Evolutionary conservation across 2,888 invertebrate genomes (phyloP), one percentile per base, ranked within the genome.

Genomic region (Empis livida): DNA sequence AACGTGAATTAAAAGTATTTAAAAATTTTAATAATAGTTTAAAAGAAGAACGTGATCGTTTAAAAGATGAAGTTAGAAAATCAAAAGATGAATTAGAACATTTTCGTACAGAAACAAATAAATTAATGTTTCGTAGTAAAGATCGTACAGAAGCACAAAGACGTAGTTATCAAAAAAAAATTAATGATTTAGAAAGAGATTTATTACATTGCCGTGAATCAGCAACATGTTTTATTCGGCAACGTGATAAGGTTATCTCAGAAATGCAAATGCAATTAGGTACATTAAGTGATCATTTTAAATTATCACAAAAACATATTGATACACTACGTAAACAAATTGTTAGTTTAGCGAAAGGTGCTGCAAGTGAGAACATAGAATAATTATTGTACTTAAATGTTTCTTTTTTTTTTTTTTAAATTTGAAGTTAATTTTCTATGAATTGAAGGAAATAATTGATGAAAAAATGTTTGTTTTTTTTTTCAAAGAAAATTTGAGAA

Each of bases 221-320:
- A 6, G 63, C 67, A 5, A 56, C 59, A 2, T 57, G 59, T 27
- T 51, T 64, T 5, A 59, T 68, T 10, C 60, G 63, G 45, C 67
- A 69, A 44, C 63, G 68, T 0, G 67, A 69, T 46, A 64, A 61
- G 20, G 54, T 64, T 2, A 68, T 68, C 39, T 60, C 61, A 31
- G 63, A 67, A 46, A 54, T 69, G 48, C 65, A 68, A 51, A 58
- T 58, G 3, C 67, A 68, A 47, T 53, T 69, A 3, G 63, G 63
- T 37, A 61, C 60, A 9, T 51, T 69, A 11, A 65, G 64, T 9
- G 61, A 62, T 46, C 66, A 65, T 44, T 69, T 68, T 39, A 67
- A 67, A 49, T 61, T 65, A 6, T 67, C 68, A 2, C 67, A 68
- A 56, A 64, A 62, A 45, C 67, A 68, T 48, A 68, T 69, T 35